Conservation (phyloP, 1,140 invertebrate species). For the Lordiphosa mommai region DNA sequence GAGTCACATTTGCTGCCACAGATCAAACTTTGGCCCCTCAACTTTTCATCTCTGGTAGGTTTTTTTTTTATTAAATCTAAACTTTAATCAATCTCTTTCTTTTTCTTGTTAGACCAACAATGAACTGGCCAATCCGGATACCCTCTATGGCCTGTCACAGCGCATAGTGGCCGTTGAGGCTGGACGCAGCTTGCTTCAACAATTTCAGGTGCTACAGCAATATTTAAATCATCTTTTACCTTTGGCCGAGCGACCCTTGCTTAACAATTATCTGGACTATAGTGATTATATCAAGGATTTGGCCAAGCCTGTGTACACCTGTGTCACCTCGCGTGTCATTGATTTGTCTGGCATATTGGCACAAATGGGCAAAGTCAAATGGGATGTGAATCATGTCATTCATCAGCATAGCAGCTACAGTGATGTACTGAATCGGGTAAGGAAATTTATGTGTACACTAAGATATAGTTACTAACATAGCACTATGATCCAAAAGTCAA, state of each 20-base stretch:
- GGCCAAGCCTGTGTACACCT: constrained; percentile 91
- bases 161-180: constrained; percentile 95
- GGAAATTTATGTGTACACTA: too few relatives aligned
- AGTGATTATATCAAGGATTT: constrained; percentile 84
- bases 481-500: too few relatives aligned
- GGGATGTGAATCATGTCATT: constrained; percentile 97
- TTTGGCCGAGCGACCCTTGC: constrained; percentile 75
- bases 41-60: constrained; percentile 73
- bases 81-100: too few relatives aligned
- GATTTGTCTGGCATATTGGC: constrained; percentile 89
- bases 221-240: constrained; percentile 89
- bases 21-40: constrained; percentile 73
- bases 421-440: constrained; percentile 85
- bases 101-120: constrained; percentile 73
- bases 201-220: constrained; percentile 90
- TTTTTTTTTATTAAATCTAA: neutral
- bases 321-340: constrained; percentile 89
- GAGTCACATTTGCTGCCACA: constrained; percentile 82
- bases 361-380: constrained; percentile 95
- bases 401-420: constrained; percentile 96
- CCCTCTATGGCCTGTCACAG: constrained; percentile 90
- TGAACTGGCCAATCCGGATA: constrained; percentile 86
- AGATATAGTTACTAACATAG: too few relatives aligned
- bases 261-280: constrained; percentile 74
- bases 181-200: constrained; percentile 92